These are phyloP conservation scores for Camponotus floridanus DNA, from an alignment of 1,140 invertebrate species.

Conservation along the genomic window DNA sequence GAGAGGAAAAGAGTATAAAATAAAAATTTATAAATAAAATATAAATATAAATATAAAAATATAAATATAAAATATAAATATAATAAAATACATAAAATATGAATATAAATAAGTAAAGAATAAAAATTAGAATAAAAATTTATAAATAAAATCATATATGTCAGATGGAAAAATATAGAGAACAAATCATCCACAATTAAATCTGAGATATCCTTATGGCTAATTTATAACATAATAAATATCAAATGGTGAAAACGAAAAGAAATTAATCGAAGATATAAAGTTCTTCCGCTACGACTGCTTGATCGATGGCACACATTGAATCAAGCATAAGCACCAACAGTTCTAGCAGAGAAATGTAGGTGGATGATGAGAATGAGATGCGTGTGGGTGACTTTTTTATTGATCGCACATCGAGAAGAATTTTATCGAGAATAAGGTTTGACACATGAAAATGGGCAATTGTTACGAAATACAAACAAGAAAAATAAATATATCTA, in stretches of 20 bases:
- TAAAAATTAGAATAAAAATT: background rate
- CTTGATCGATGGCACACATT: constrained; percentile 70
- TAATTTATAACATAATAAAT: too few species aligned
- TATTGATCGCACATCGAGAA: constrained; percentile 67
- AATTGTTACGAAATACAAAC: constrained; percentile 10
- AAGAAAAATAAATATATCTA: background rate
- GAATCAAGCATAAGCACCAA: constrained; percentile 22
- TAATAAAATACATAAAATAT: too few species aligned
- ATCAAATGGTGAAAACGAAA: background rate
- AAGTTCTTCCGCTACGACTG: constrained; percentile 43
- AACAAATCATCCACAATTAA: constrained; percentile 1
- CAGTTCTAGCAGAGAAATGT: constrained; percentile 73
- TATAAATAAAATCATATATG: background rate
- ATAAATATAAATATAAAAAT: too few species aligned
- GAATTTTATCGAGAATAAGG: constrained; percentile 55
- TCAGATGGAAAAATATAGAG: background rate
- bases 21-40: background rate
- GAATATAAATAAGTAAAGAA: too few species aligned
- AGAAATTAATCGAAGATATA: constrained; percentile 23
- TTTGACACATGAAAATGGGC: constrained; percentile 35
- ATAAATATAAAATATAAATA: too few species aligned
- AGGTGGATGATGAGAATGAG: constrained; percentile 79
- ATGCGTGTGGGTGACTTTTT: constrained; percentile 77
- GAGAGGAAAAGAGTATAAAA: background rate
- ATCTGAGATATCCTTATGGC: background rate